Base-by-base conservation (phyloP, 2,888 invertebrate species). In the Aspidiotus destructor region DNA sequence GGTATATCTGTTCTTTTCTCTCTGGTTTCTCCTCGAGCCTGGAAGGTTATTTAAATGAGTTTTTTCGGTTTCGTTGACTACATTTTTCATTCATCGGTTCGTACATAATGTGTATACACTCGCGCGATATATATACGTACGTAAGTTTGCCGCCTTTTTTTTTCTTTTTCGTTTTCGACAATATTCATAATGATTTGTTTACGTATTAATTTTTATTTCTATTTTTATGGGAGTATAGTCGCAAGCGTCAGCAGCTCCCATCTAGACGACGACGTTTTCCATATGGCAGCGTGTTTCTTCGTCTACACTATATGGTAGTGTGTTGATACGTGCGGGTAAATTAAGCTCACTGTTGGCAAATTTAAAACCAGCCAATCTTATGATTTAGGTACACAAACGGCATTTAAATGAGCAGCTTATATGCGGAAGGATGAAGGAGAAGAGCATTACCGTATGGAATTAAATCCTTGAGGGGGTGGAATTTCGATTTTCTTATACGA, bases 31-130 rank as follows among this genome's bases (percentile, higher is more conserved):
- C 15, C 8, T 64, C 17, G 8, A 58, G 67, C 67, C 67, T 67
- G 11, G 67, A n/a, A 67, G 67, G 67, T 60, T 67, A 44, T 67
- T 67, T 67, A 67, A 67, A 67, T 67, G 58, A 67, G 67, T 67
- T 67, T 67, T 54, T 53, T 28, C 48, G 52, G 62, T 61, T 61
- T 61, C 44, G 11, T 41, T 60, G 15, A n/a, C 48, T 13, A 48
- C 48, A 48, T 48, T 48, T 48, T 48, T 48, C 48, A 48, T 48
- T 48, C 48, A 48, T 48, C 48, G 28, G 28, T 28, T 28, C 5
- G 28, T 28, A 28, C 28, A 28, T 28, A 28, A 28, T 28, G 28
- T 28, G 28, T 28, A 28, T 28, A 28, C 28, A 28, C 28, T 28
- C 28, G 28, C 28, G 28, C 1, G 1, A 28, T 28, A 28, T 28